Conservation (phyloP, 2,888 invertebrate species). For the Drosophila bunnanda region DNA sequence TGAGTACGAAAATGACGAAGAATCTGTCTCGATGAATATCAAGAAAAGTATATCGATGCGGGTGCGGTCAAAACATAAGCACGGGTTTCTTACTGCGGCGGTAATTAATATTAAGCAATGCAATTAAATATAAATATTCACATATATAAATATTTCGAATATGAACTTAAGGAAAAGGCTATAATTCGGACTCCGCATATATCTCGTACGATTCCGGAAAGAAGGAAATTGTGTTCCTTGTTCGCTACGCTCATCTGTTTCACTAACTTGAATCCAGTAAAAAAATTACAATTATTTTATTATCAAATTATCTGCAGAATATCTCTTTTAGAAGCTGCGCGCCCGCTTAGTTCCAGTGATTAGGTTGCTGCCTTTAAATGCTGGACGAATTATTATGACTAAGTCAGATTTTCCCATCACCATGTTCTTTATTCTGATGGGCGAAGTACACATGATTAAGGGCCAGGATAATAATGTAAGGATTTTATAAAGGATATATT, state of each 20-base stretch:
- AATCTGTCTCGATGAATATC: slow-evolving; percentile 59
- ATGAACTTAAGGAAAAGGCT: slow-evolving; percentile 86
- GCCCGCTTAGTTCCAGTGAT: slow-evolving; percentile 87
- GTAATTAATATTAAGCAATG: slow-evolving; percentile 75
- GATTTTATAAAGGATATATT: slow-evolving; percentile 7
- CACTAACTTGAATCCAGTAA: slow-evolving; percentile 86
- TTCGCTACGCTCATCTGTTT: slow-evolving; percentile 88
- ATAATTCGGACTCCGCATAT: slow-evolving; percentile 86
- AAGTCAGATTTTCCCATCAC: slow-evolving; percentile 87
- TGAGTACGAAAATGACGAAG: slow-evolving; percentile 53
- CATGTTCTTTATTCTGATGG: slow-evolving; percentile 88
- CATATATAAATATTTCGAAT: not conserved
- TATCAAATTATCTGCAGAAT: slow-evolving; percentile 40
- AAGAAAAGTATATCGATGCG: slow-evolving; percentile 86
- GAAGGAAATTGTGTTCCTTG: slow-evolving; percentile 86
- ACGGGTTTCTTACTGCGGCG: slow-evolving; percentile 85
- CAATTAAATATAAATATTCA: not conserved
- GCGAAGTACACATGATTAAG: slow-evolving; percentile 85
- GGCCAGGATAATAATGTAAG: slow-evolving; percentile 68
- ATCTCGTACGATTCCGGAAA: slow-evolving; percentile 87
- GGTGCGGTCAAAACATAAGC: slow-evolving; percentile 85
- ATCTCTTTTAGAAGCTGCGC: slow-evolving; percentile 86
- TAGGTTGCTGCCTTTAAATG: slow-evolving; percentile 87
- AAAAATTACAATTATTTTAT: not conserved
- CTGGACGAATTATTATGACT: slow-evolving; percentile 87